Conservation (phyloP, 2,797 vertebrate genomes). For the Synaphobranchus kaupii region DNA sequence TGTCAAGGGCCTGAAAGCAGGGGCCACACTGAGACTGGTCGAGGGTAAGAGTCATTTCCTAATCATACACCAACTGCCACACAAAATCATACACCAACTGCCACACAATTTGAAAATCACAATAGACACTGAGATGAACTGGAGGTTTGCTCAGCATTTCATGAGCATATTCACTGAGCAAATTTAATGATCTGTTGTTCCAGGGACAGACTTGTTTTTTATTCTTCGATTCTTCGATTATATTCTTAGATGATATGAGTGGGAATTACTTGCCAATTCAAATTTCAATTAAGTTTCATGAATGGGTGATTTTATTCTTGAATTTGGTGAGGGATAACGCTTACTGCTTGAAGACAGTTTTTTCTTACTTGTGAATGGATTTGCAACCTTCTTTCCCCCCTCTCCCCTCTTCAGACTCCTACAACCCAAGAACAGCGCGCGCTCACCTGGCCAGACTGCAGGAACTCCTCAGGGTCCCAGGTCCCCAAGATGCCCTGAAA, state of each 20-base stretch:
- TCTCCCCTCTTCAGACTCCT: conserved; percentile 67
- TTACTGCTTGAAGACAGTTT: not conserved
- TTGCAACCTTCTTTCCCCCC: conserved; percentile 2
- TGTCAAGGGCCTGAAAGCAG: conserved; percentile 72
- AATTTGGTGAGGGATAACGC: not conserved
- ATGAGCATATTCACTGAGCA: not conserved
- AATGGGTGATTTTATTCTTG: conserved; percentile 4
- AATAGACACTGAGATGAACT: not conserved
- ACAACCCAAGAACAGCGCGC: conserved; percentile 69
- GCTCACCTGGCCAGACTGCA: conserved; percentile 74
- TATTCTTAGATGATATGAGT: not conserved
- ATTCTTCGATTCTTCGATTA: not conserved
- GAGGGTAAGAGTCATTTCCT: conserved; percentile 64
- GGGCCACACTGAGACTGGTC: conserved; percentile 68
- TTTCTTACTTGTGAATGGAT: not conserved
- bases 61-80: not conserved
- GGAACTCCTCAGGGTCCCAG: conserved; percentile 71
- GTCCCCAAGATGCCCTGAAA: conserved; percentile 73
- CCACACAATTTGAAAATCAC: not conserved
- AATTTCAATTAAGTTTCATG: not conserved
- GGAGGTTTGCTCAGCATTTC: not conserved
- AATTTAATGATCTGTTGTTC: not conserved
- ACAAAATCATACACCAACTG: not conserved
- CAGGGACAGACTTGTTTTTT: not conserved
- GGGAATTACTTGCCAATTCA: not conserved